A percentile compares a stretch with the other conserved stretches of the same genome.
phyloP scores from a whole-genome alignment of 2,888 invertebrate genomes.

The Serripes groenlandicus region DNA sequence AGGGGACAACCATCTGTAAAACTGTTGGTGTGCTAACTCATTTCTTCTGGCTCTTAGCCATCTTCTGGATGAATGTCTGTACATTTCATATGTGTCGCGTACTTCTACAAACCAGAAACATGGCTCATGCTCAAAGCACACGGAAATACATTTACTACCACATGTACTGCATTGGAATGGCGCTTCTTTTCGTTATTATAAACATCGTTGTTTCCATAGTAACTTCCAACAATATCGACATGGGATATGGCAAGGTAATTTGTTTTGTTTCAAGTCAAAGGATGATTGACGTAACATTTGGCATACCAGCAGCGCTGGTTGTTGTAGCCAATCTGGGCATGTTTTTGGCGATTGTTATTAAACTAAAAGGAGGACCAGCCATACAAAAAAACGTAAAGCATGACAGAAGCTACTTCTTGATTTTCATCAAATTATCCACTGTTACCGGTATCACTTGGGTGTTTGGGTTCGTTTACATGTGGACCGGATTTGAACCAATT shows the following conservation, averaged over 20 bases:
- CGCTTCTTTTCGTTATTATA: slow-evolving; percentile 20
- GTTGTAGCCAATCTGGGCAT: slow-evolving; percentile 34
- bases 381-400: slow-evolving; percentile 40
- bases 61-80: slow-evolving; percentile 65
- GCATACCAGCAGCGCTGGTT: slow-evolving; percentile 29
- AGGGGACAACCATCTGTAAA: slow-evolving; percentile 26
- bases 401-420: slow-evolving; percentile 40
- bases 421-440: slow-evolving; percentile 46
- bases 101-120: slow-evolving; percentile 2
- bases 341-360: slow-evolving; percentile 37
- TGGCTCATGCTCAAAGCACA: neutral
- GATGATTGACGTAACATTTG: slow-evolving; percentile 49
- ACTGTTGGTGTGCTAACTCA: slow-evolving; percentile 45
- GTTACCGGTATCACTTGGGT: slow-evolving; percentile 56
- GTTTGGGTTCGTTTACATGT: slow-evolving; percentile 56
- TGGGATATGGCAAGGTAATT: slow-evolving; percentile 49
- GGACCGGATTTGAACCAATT: slow-evolving; percentile 31
- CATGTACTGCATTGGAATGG: slow-evolving; percentile 16
- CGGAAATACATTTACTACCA: slow-evolving; percentile 35
- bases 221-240: neutral
- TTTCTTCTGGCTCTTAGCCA: slow-evolving; percentile 47
- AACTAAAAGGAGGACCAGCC: neutral
- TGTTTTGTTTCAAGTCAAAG: slow-evolving; percentile 44
- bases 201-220: slow-evolving; percentile 33
- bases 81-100: slow-evolving; percentile 44